A percentile compares a stretch with the other conserved stretches of the same genome.
phyloP scores from a whole-genome alignment of 2,113 vertebrate genomes.

The Peromyscus leucopus region DNA sequence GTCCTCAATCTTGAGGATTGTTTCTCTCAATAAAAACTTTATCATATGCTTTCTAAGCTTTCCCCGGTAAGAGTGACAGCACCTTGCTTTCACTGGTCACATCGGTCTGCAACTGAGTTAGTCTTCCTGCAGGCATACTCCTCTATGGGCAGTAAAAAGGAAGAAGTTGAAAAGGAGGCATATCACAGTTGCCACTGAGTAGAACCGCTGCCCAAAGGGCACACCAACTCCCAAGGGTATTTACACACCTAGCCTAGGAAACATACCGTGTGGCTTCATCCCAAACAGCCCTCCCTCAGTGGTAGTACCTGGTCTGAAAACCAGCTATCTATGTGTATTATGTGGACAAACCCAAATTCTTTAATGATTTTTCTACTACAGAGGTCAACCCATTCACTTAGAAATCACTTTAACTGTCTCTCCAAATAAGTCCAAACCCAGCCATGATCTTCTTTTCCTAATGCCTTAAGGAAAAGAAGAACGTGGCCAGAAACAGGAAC shows the following conservation, averaged over 20 bases:
- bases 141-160: neutral
- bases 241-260: neutral
- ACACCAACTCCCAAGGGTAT: neutral
- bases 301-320: neutral
- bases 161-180: neutral
- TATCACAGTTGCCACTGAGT: neutral
- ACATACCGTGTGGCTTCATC: rapidly evolving
- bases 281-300: neutral
- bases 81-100: neutral
- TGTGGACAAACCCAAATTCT: too few relatives aligned
- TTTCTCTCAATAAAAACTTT: neutral
- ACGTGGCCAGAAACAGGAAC: slow-evolving; percentile 70
- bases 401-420: slow-evolving; percentile 62
- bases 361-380: neutral
- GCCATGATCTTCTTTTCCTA: slow-evolving; percentile 28
- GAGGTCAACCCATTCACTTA: slow-evolving; percentile 20
- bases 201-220: neutral
- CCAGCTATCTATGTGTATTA: neutral
- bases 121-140: neutral
- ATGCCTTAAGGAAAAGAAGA: slow-evolving; percentile 66
- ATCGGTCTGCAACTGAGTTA: neutral
- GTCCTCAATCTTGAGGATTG: neutral
- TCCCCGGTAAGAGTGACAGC: neutral
- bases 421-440: slow-evolving; percentile 34
- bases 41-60: neutral